Evolutionary conservation across 2,113 vertebrate species (phyloP).

Genomic region (Malurus cyaneus): DNA sequence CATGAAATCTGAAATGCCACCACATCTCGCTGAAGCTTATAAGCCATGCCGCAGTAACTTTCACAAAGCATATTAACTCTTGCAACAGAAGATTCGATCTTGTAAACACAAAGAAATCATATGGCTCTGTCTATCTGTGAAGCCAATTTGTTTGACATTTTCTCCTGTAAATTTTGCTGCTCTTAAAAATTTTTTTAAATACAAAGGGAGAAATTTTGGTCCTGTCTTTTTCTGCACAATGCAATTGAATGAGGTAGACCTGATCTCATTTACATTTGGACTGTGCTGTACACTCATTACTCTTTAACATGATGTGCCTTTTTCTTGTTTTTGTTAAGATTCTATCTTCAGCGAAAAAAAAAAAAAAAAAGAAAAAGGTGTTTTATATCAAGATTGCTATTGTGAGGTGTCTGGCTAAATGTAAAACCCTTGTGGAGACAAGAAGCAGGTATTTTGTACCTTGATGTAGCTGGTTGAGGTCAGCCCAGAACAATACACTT

Average conservation of each 20-base stretch:
- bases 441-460: neutral
- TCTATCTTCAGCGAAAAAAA: neutral
- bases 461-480: neutral
- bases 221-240: neutral
- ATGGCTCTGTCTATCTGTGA: neutral
- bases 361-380: neutral
- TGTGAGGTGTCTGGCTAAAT: neutral
- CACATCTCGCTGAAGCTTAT: neutral
- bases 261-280: neutral
- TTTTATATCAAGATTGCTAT: neutral
- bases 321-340: neutral
- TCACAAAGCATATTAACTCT: conserved; percentile 8
- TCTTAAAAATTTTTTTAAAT: neutral
- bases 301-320: conserved; percentile 48
- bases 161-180: conserved; percentile 11
- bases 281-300: neutral
- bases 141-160: conserved; percentile 21
- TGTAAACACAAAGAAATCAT: neutral
- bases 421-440: neutral
- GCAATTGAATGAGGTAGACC: neutral
- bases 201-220: neutral
- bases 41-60: neutral
- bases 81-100: neutral
- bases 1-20: conserved; percentile 19
- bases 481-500: neutral